These are phyloP conservation scores for Polylopha cassiicola DNA, from an alignment of 2,888 invertebrate species.

Conservation along the genomic window DNA sequence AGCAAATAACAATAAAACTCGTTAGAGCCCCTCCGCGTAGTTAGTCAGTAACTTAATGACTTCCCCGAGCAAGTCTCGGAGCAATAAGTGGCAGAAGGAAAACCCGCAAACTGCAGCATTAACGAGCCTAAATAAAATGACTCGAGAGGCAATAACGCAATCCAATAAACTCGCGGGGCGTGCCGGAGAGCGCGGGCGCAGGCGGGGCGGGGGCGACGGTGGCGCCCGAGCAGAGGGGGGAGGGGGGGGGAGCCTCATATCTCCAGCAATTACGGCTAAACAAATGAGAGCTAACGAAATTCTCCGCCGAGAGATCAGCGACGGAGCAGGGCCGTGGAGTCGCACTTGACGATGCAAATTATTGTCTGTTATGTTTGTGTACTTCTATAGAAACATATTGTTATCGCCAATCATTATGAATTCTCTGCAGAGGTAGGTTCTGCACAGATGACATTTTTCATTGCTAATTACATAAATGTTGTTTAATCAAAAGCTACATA, in stretches of 20 bases:
- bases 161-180: slow-evolving; percentile 53
- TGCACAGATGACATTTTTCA: no score
- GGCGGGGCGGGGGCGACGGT: slow-evolving; percentile 31
- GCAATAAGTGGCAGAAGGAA: no score
- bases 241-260: slow-evolving; percentile 48
- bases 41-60: no score
- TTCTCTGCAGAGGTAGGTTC: slow-evolving; percentile 28
- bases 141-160: slow-evolving; percentile 53
- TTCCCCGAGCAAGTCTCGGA: no score
- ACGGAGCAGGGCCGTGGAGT: slow-evolving; percentile 35
- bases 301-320: slow-evolving; percentile 57
- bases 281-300: slow-evolving; percentile 74
- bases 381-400: background rate
- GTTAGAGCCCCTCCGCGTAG: no score
- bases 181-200: slow-evolving; percentile 26
- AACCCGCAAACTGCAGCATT: slow-evolving; percentile 32
- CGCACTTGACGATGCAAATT: slow-evolving; percentile 5
- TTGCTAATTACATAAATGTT: no score
- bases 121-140: slow-evolving; percentile 33
- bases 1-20: no score
- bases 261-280: slow-evolving; percentile 71
- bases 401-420: slow-evolving; percentile 15
- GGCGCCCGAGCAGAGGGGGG: no score
- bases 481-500: no score
- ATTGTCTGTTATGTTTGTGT: background rate